phyloP scores from a whole-genome alignment of 1,140 invertebrate species.

The Ruditapes philippinarum region DNA sequence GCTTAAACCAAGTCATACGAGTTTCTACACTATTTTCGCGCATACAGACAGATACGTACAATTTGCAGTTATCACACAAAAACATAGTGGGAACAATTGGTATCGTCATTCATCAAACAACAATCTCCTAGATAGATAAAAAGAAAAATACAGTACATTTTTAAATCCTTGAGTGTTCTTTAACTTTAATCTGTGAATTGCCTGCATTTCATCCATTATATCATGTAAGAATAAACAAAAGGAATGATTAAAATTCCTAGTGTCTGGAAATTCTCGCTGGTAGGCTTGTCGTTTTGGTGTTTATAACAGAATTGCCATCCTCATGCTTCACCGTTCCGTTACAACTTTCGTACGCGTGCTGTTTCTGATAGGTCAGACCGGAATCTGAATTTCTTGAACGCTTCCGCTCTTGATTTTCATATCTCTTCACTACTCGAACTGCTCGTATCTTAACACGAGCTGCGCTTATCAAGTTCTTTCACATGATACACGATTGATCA shows the following conservation, averaged over 20 bases:
- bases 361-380: background rate
- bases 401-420: background rate
- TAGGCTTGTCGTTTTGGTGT: background rate
- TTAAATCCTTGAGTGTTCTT: too few species aligned
- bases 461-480: slow-evolving; percentile 6
- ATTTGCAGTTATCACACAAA: too few species aligned
- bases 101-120: too few species aligned
- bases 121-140: too few species aligned
- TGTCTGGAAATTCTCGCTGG: slow-evolving; percentile 11
- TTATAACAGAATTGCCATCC: background rate
- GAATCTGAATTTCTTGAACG: background rate
- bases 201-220: background rate
- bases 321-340: background rate
- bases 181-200: background rate
- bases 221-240: background rate
- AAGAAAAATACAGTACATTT: too few species aligned
- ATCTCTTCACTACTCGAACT: background rate
- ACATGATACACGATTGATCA: slow-evolving; percentile 3
- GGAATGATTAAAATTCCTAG: background rate
- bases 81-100: too few species aligned
- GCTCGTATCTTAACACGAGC: background rate
- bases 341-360: background rate
- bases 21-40: too few species aligned
- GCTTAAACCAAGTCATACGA: too few species aligned
- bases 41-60: too few species aligned